Conservation (phyloP, 2,113 vertebrate species). For the Puntigrus tetrazona region DNA sequence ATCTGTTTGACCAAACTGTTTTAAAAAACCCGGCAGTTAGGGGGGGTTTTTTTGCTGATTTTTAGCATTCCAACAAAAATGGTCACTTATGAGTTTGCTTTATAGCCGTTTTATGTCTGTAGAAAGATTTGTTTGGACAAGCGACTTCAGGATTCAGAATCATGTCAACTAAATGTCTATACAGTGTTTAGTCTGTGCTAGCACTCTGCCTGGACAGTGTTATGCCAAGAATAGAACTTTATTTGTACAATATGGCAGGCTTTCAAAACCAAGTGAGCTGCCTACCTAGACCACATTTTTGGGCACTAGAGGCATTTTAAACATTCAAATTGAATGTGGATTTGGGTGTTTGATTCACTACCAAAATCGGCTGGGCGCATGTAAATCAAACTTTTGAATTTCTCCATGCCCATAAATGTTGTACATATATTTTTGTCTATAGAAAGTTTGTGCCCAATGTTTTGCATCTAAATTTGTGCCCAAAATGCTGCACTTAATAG, state of each 20-base stretch:
- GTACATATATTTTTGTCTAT: background rate
- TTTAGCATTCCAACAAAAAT: background rate
- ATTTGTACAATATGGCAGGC: conserved; percentile 10
- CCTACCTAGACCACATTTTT: background rate
- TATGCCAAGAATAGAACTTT: conserved; percentile 22
- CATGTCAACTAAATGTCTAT: background rate
- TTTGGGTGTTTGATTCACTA: background rate
- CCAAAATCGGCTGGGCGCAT: background rate
- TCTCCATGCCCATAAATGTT: background rate
- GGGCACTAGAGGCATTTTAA: background rate
- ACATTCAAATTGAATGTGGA: background rate
- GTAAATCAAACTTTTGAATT: background rate
- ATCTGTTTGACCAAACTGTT: background rate
- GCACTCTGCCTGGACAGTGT: conserved; percentile 18
- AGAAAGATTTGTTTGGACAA: conserved; percentile 36
- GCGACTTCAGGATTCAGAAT: background rate
- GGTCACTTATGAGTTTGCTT: background rate
- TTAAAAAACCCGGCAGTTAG: background rate
- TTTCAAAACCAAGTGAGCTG: background rate
- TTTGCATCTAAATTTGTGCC: background rate
- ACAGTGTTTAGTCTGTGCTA: conserved; percentile 35
- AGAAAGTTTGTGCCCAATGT: background rate
- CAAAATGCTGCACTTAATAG: background rate
- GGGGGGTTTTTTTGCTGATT: background rate
- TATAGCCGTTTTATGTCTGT: conserved; percentile 7